Evolutionary conservation across 2,797 vertebrate genomes (phyloP).

Genomic region (Coregonus suidteri): DNA sequence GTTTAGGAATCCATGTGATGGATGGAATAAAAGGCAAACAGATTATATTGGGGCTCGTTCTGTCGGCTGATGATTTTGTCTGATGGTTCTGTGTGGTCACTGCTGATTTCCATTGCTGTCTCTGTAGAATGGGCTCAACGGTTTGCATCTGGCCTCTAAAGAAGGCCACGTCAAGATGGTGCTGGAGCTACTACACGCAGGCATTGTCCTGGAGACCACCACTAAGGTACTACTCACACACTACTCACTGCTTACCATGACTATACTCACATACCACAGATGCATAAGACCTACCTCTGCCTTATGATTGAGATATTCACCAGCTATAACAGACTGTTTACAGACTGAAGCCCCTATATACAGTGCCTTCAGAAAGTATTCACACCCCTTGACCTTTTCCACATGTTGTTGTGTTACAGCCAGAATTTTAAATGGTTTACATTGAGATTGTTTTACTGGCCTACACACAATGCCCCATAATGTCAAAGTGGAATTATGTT

Average conservation of each 20-base stretch:
- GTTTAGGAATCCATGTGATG: not conserved
- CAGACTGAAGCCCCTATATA: not conserved
- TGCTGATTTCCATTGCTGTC: slow-evolving; percentile 33
- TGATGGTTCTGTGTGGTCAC: not conserved
- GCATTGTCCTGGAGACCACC: slow-evolving; percentile 90
- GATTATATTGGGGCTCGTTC: not conserved
- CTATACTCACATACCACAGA: not conserved
- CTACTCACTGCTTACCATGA: not conserved
- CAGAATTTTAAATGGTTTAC: too few species aligned
- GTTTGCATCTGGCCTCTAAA: slow-evolving; percentile 94
- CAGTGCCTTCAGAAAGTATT: too few species aligned
- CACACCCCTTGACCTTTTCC: too few species aligned
- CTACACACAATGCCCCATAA: too few species aligned
- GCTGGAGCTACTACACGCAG: slow-evolving; percentile 88
- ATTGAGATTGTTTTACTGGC: too few species aligned
- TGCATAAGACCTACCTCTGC: not conserved
- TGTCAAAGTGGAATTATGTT: too few species aligned
- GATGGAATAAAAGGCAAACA: not conserved
- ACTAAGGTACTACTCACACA: slow-evolving; percentile 84
- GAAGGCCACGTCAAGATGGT: slow-evolving; percentile 99
- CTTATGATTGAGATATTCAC: not conserved
- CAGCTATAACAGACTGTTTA: not conserved
- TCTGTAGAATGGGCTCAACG: slow-evolving; percentile 92
- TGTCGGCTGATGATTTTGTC: not conserved
- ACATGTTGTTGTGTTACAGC: too few species aligned